phyloP scores from a whole-genome alignment of 2,888 invertebrate genomes.

The Perizoma flavofasciatum region DNA sequence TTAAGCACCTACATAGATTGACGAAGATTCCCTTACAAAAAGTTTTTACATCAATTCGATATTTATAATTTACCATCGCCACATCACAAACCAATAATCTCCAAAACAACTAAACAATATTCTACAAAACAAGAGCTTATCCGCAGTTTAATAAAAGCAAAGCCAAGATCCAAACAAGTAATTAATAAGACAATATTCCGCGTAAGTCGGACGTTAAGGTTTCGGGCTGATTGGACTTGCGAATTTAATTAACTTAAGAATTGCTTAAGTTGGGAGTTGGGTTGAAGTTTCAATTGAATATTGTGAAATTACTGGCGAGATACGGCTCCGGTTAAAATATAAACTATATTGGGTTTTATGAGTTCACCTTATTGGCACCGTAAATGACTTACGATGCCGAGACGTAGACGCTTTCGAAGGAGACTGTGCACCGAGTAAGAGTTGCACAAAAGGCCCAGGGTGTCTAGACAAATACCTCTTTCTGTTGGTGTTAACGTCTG shows the following conservation, averaged over 20 bases:
- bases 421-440: no score
- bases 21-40: no score
- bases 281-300: conserved; percentile 38
- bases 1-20: no score
- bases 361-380: no score
- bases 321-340: conserved; percentile 13
- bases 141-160: conserved; percentile 20
- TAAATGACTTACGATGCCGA: no score
- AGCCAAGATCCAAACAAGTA: conserved; percentile 24
- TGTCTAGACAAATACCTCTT: no score
- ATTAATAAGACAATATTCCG: conserved; percentile 28
- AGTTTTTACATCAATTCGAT: no score
- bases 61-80: no score
- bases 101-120: conserved; percentile 16
- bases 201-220: conserved; percentile 25
- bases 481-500: no score
- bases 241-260: conserved; percentile 59
- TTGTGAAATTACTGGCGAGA: conserved; percentile 24
- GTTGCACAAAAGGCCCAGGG: no score
- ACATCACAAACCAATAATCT: no score
- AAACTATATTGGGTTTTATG: conserved; percentile 19
- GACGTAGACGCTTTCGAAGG: no score
- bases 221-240: conserved; percentile 43
- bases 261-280: conserved; percentile 34
- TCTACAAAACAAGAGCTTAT: conserved; percentile 18